These are phyloP conservation scores for Catocala sponsa DNA, from an alignment of 2,888 invertebrate genomes.

Conservation along the genomic window DNA sequence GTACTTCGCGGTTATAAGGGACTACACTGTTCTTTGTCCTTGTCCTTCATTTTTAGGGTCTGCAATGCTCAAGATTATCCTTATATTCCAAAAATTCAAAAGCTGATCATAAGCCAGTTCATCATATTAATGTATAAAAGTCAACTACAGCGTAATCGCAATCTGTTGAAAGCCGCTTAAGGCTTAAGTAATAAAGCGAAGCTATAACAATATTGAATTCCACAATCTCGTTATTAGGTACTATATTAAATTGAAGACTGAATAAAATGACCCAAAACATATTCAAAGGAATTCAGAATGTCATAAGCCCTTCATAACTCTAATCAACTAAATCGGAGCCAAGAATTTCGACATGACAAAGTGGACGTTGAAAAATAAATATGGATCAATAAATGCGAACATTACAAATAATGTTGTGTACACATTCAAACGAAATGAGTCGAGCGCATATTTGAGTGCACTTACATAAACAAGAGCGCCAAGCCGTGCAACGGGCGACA, in stretches of 20 bases:
- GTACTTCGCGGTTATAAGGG: too few relatives aligned
- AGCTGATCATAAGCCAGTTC: too few relatives aligned
- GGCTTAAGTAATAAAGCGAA: too few relatives aligned
- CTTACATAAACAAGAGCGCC: constrained; percentile 27
- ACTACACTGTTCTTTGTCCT: too few relatives aligned
- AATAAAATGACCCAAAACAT: neutral
- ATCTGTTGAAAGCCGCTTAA: too few relatives aligned
- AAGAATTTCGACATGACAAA: constrained; percentile 14
- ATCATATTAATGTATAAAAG: too few relatives aligned
- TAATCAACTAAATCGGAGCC: neutral
- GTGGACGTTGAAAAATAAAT: constrained; percentile 11
- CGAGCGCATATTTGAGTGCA: constrained; percentile 37
- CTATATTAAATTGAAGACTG: neutral
- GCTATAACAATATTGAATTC: too few relatives aligned
- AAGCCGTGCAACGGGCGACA: constrained; percentile 11
- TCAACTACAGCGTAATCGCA: too few relatives aligned
- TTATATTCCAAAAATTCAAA: too few relatives aligned
- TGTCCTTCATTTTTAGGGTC: too few relatives aligned
- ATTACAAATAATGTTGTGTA: constrained; percentile 10
- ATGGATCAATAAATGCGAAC: constrained; percentile 7
- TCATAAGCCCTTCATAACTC: neutral
- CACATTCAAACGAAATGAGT: constrained; percentile 21
- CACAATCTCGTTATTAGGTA: too few relatives aligned
- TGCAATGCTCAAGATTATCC: too few relatives aligned
- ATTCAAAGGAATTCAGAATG: neutral